Evolutionary conservation across 2,113 vertebrate species (phyloP).

Genomic region (Calonectris borealis): DNA sequence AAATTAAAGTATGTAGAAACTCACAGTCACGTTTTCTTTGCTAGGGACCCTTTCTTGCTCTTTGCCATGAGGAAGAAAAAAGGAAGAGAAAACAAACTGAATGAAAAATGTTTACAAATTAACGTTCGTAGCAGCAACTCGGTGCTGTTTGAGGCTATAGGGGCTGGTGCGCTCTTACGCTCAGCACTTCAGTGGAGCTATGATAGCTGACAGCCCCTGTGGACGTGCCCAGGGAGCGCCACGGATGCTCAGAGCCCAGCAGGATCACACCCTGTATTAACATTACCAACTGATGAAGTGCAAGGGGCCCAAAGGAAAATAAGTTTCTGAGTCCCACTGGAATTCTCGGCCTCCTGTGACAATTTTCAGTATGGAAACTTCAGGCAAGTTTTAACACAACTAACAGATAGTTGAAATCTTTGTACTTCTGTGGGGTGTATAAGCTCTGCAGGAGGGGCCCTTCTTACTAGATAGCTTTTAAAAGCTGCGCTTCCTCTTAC

Average conservation of each 20-base stretch:
- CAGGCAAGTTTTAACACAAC: neutral
- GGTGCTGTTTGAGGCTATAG: neutral
- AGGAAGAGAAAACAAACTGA: neutral
- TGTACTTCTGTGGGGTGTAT: neutral
- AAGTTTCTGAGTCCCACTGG: neutral
- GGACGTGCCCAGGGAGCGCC: neutral
- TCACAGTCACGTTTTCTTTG: neutral
- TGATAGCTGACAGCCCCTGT: neutral
- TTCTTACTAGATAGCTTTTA: neutral
- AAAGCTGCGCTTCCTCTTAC: neutral
- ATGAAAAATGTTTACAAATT: neutral
- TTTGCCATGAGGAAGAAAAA: neutral
- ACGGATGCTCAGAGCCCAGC: neutral
- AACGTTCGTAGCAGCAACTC: fast-evolving
- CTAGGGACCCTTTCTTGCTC: neutral
- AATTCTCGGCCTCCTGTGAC: neutral
- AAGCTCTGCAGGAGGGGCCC: neutral
- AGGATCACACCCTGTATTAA: neutral
- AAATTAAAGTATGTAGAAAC: neutral
- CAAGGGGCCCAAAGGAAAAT: neutral
- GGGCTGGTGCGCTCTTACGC: neutral
- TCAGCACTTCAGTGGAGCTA: neutral
- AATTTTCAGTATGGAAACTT: neutral
- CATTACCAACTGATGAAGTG: neutral
- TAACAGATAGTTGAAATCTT: neutral